A percentile compares a stretch with the other conserved stretches of the same genome.
phyloP scores from a whole-genome alignment of 1,140 invertebrate species.

The Heliconius hewitsoni region DNA sequence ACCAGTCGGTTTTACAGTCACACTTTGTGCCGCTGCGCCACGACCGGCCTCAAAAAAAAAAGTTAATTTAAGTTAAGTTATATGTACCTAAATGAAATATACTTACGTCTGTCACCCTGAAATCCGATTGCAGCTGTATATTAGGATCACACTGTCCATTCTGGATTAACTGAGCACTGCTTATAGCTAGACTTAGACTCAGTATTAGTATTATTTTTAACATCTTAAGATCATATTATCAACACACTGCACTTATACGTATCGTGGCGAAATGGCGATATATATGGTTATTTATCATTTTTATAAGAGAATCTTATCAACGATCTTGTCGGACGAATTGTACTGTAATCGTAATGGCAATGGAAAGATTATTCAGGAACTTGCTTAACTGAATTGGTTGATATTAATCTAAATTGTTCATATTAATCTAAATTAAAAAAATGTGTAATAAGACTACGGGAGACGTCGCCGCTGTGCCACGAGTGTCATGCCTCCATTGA shows the following conservation, averaged over 20 bases:
- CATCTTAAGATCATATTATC: constrained; percentile 58
- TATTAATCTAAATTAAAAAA: too few species aligned
- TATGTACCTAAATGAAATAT: constrained; percentile 15
- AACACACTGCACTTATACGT: constrained; percentile 45
- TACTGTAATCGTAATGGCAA: constrained; percentile 33
- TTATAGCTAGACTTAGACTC: constrained; percentile 53
- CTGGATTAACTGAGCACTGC: constrained; percentile 58
- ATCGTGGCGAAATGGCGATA: constrained; percentile 48
- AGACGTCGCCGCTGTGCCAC: too few species aligned
- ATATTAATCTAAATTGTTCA: neutral
- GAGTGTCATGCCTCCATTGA: too few species aligned
- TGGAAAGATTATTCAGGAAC: neutral
- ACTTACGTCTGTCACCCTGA: constrained; percentile 49
- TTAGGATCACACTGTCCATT: constrained; percentile 58
- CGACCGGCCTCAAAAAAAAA: too few species aligned
- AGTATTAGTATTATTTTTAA: constrained; percentile 55
- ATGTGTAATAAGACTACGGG: too few species aligned
- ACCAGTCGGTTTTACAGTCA: too few species aligned
- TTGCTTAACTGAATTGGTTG: neutral
- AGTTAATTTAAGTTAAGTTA: neutral
- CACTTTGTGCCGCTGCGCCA: too few species aligned
- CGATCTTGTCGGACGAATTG: constrained; percentile 29
- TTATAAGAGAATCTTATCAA: constrained; percentile 64
- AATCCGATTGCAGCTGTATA: constrained; percentile 42
- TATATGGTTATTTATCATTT: constrained; percentile 52